phyloP scores from a whole-genome alignment of 2,113 vertebrate species.

The Nansenia antarctica region DNA sequence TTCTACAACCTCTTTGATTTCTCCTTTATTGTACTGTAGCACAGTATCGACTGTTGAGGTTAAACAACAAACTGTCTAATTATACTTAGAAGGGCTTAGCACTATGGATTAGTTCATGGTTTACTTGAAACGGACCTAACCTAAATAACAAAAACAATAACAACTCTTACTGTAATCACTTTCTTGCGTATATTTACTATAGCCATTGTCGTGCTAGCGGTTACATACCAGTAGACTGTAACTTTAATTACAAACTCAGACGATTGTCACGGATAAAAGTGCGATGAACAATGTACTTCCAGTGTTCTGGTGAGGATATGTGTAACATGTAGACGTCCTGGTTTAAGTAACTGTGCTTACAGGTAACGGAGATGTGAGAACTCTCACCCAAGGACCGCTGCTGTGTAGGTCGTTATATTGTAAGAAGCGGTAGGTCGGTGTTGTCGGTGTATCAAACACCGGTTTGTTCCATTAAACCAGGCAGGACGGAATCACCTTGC shows the following conservation, averaged over 20 bases:
- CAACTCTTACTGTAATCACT: slow-evolving; percentile 20
- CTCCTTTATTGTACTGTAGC: slow-evolving; percentile 36
- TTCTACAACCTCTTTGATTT: slow-evolving; percentile 29
- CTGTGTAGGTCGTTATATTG: not conserved
- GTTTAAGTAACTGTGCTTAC: not conserved
- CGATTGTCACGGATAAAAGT: slow-evolving; percentile 18
- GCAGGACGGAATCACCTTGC: too few relatives aligned
- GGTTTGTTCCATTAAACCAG: not conserved
- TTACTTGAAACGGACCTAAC: slow-evolving; percentile 39
- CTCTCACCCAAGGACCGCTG: not conserved
- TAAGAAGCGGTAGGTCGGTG: not conserved
- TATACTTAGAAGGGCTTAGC: slow-evolving; percentile 64
- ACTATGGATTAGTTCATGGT: slow-evolving; percentile 55
- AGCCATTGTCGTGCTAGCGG: slow-evolving; percentile 38
- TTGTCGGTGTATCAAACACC: slow-evolving; percentile 1
- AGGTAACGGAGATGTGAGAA: not conserved
- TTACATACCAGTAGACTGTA: slow-evolving; percentile 40
- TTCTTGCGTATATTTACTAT: slow-evolving; percentile 13
- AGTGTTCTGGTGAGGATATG: slow-evolving; percentile 14
- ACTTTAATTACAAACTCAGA: slow-evolving; percentile 29
- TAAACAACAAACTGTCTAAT: slow-evolving; percentile 27
- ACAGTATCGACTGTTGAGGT: slow-evolving; percentile 27
- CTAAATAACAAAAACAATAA: slow-evolving; percentile 18
- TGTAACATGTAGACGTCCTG: slow-evolving; percentile 2
- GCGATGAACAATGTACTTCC: not conserved